Conservation (phyloP, 2,113 vertebrate genomes). For the Oryzias melastigma region DNA sequence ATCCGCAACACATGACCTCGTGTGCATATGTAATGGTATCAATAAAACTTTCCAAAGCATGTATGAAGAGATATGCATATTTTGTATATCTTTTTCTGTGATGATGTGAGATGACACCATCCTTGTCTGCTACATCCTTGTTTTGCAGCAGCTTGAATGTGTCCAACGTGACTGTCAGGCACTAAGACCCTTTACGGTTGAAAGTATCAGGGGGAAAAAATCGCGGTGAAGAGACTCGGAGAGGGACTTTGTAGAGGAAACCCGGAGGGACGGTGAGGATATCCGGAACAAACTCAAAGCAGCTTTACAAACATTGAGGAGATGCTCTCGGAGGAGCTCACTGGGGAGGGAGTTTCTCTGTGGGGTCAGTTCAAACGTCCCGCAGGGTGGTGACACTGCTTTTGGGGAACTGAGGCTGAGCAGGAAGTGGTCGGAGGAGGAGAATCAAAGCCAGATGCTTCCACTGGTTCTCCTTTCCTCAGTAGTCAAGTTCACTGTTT, state of each 20-base stretch:
- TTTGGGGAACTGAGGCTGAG: slow-evolving; percentile 46
- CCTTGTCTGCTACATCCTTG: not conserved
- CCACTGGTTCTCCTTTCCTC: slow-evolving; percentile 34
- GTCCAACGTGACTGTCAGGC: slow-evolving; percentile 47
- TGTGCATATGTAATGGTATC: slow-evolving; percentile 9
- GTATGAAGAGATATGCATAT: slow-evolving; percentile 23
- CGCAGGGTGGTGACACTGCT: slow-evolving; percentile 46
- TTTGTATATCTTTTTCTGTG: slow-evolving; percentile 14
- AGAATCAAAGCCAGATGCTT: slow-evolving; percentile 64
- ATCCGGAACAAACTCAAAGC: slow-evolving; percentile 66
- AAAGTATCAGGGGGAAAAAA: slow-evolving; percentile 45
- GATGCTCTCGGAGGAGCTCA: slow-evolving; percentile 36
- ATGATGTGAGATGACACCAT: slow-evolving; percentile 8
- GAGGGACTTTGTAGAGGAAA: slow-evolving; percentile 39
- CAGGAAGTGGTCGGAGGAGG: slow-evolving; percentile 57
- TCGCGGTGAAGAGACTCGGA: slow-evolving; percentile 39
- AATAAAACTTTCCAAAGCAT: slow-evolving; percentile 25
- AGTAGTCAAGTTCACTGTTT: slow-evolving; percentile 11
- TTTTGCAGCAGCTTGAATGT: slow-evolving; percentile 22
- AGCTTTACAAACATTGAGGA: slow-evolving; percentile 70
- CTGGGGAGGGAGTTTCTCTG: slow-evolving; percentile 38
- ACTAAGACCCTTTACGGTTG: slow-evolving; percentile 51
- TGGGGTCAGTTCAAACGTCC: slow-evolving; percentile 51
- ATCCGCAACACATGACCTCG: slow-evolving; percentile 2
- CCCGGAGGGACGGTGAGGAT: slow-evolving; percentile 56